Percentiles rank a stretch among this genome's conserved stretches.
These are phyloP conservation scores for Chironomus striatipennis DNA, from an alignment of 1,140 invertebrate genomes.

Conservation along the genomic window DNA sequence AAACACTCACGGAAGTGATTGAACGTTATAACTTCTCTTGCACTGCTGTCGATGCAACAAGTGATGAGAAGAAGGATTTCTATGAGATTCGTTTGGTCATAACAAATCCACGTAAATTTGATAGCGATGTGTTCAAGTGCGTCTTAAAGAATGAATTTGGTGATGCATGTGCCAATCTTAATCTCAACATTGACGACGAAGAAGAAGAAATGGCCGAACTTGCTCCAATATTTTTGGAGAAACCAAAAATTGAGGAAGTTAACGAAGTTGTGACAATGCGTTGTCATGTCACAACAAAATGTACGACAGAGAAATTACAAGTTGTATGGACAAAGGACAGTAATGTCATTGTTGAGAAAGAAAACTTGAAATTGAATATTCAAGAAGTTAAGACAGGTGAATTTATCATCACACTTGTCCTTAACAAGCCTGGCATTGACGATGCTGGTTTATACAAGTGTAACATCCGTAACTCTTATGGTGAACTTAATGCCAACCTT, in stretches of 20 bases:
- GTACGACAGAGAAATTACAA: conserved; percentile 75
- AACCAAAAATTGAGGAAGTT: conserved; percentile 55
- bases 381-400: conserved; percentile 70
- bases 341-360: conserved; percentile 64
- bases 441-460: conserved; percentile 98
- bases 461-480: conserved; percentile 91
- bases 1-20: neutral
- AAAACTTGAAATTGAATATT: conserved; percentile 66
- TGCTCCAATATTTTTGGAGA: conserved; percentile 96
- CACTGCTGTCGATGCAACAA: neutral
- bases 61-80: neutral
- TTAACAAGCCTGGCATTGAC: conserved; percentile 85
- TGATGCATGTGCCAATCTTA: conserved; percentile 96
- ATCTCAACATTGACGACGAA: conserved; percentile 94
- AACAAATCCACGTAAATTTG: conserved; percentile 36
- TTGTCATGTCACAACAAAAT: conserved; percentile 21
- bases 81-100: conserved; percentile 15
- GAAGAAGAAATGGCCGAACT: conserved; percentile 78
- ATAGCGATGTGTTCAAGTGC: conserved; percentile 96
- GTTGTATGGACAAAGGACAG: conserved; percentile 89
- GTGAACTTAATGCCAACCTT: conserved; percentile 93
- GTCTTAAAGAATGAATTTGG: conserved; percentile 94
- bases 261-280: conserved; percentile 22
- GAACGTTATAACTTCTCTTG: conserved; percentile 13
- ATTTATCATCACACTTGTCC: conserved; percentile 82